Base-by-base conservation (phyloP, 2,888 invertebrate species). In the Lacanobia wlatinum region DNA sequence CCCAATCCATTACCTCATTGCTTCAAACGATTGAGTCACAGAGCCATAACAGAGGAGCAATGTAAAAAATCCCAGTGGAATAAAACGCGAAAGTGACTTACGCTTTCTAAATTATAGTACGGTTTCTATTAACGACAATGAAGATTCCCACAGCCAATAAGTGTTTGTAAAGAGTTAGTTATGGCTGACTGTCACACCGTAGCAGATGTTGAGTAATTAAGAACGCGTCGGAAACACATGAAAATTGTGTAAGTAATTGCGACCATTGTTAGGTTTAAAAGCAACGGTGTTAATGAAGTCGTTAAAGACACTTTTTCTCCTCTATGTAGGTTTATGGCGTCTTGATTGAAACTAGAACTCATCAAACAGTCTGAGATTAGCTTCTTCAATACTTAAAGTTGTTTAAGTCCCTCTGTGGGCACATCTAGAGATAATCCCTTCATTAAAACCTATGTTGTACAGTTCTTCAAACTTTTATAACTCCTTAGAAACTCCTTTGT, bases 111-210 rank as follows among this genome's bases (percentile, higher is more conserved):
- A 76, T 56, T 59, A 60, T 75, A 62, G 68, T 83, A 75, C 69
- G 48, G 71, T 82, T 84, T 84, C 84, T 84, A 78, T 72, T 78
- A 80, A 70, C 74, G 38, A 84, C 82, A 83, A 76, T 80, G 81
- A 78, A 82, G 82, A 84, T 88, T 89, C 88, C 83, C 89, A 90
- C 87, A 88, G 70, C 83, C 78, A 85, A 87, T 86, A 85, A 85
- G 75, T 80, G 83, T 83, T 84, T 75, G 73, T 76, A 77, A 81
- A 78, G 78, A 80, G 67, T 80, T 70, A 66, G 76, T 76, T 84
- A 82, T 58, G 82, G 65, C 70, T 70, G 75, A 28, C 60, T 77
- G 70, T 85, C 72, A 84, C 84, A 87, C 84, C 79, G 83, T 43
- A 73, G 58, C 77, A 73, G 58, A 55, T 64, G 53, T 53, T 60